A percentile compares a stretch with the other conserved stretches of the same genome.
Evolutionary conservation across 2,797 vertebrate species (phyloP).

Genomic region (Eurystomus glaucurus): DNA sequence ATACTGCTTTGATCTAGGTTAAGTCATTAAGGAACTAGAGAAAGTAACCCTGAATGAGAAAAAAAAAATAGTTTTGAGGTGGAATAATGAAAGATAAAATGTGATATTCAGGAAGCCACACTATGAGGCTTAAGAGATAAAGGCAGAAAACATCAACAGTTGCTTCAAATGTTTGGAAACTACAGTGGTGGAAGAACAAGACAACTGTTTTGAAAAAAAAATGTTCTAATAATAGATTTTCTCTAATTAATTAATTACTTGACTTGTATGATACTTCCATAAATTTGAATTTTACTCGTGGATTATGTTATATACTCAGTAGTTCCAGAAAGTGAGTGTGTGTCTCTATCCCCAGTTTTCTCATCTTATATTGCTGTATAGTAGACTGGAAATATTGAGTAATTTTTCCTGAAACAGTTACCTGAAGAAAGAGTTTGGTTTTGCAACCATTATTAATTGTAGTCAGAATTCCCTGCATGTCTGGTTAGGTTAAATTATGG

Average conservation of each 20-base stretch:
- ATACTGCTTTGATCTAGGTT: background rate
- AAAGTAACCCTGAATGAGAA: background rate
- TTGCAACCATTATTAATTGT: background rate
- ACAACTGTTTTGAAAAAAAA: background rate
- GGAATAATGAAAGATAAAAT: background rate
- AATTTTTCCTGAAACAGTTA: background rate
- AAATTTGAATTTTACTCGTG: background rate
- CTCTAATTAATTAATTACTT: background rate
- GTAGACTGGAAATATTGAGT: background rate
- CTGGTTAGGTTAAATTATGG: accelerated
- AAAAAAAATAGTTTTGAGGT: background rate
- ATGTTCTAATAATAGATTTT: background rate
- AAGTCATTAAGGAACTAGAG: background rate
- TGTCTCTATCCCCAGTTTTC: background rate
- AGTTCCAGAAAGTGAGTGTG: background rate
- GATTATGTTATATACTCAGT: background rate
- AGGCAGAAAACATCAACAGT: background rate
- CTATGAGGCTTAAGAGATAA: background rate
- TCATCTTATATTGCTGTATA: background rate
- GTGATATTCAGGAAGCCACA: background rate
- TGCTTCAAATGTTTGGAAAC: background rate
- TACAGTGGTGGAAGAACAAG: background rate
- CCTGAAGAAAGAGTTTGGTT: background rate
- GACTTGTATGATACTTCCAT: background rate
- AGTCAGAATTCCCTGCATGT: background rate